phyloP scores from a whole-genome alignment of 1,140 invertebrate genomes.

The Sitophilus oryzae region DNA sequence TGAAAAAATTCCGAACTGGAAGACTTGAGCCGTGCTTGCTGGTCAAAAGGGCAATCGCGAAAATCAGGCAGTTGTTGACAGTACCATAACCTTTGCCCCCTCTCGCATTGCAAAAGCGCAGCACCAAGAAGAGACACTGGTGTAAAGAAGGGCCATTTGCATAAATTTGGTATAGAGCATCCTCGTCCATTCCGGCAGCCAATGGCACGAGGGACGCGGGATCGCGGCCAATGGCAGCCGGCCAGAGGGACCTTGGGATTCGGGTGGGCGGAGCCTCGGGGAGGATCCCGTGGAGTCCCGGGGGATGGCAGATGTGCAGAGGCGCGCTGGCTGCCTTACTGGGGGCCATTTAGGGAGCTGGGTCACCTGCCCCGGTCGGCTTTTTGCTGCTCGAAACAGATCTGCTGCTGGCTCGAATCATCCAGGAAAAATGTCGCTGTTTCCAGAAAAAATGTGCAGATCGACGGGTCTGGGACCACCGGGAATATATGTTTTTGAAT shows the following conservation, averaged over 20 bases:
- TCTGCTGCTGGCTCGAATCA: too few species aligned
- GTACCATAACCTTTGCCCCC: constrained; percentile 23
- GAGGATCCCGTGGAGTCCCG: constrained; percentile 18
- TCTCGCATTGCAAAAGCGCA: constrained; percentile 25
- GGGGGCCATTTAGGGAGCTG: constrained; percentile 20
- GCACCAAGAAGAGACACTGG: constrained; percentile 27
- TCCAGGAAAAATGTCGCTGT: not conserved
- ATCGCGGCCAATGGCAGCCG: constrained; percentile 7
- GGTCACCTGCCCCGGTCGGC: constrained; percentile 18
- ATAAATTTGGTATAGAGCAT: constrained; percentile 26
- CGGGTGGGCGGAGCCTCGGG: constrained; percentile 13
- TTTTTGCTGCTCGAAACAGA: constrained; percentile 19
- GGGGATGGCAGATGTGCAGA: constrained; percentile 26
- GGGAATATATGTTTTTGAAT: too few species aligned
- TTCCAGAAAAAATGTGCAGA: constrained; percentile 3
- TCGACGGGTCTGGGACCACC: too few species aligned
- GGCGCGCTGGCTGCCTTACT: constrained; percentile 19
- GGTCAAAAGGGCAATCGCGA: constrained; percentile 25
- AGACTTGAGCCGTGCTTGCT: constrained; percentile 13
- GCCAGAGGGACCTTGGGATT: constrained; percentile 1
- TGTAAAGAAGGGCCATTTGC: constrained; percentile 29
- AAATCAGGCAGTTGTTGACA: constrained; percentile 20
- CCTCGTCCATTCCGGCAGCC: constrained; percentile 20
- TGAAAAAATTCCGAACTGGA: not conserved
- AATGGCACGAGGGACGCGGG: constrained; percentile 6